phyloP scores from a whole-genome alignment of 2,888 invertebrate species.

The Pseudococcus viburni region DNA sequence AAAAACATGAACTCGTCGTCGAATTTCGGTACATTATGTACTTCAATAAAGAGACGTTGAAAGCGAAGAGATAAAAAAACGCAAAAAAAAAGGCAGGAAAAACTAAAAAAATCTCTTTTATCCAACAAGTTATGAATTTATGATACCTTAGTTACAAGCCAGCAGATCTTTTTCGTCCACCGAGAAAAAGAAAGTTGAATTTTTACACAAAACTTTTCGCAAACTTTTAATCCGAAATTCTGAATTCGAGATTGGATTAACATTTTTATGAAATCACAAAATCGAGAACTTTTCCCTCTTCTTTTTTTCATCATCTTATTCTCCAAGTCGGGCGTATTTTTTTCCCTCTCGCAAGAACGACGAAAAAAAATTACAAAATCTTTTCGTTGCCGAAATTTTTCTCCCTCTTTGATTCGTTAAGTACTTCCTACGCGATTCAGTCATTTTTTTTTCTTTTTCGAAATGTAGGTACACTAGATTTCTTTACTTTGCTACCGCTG shows the following conservation, averaged over 20 bases:
- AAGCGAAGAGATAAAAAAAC: neutral
- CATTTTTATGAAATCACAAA: conserved; percentile 50
- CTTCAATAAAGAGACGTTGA: neutral
- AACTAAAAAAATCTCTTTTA: neutral
- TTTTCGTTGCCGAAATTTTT: conserved; percentile 8
- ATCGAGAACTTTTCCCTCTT: conserved; percentile 20
- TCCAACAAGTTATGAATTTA: conserved; percentile 40
- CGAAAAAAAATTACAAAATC: conserved; percentile 22
- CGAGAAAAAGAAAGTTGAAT: conserved; percentile 46
- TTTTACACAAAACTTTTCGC: conserved; percentile 45
- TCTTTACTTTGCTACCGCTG: neutral
- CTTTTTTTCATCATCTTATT: neutral
- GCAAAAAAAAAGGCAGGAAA: neutral
- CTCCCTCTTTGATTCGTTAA: neutral
- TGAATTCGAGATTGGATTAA: conserved; percentile 52
- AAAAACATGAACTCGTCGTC: conserved; percentile 39
- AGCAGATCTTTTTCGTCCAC: conserved; percentile 45
- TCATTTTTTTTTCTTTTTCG: neutral
- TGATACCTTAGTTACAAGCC: conserved; percentile 48
- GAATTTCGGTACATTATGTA: neutral
- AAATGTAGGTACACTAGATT: neutral
- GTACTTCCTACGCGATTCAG: neutral
- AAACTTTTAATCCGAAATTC: conserved; percentile 54
- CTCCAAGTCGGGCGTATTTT: neutral
- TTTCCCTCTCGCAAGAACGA: neutral